Evolutionary conservation across 2,113 vertebrate species (phyloP), one percentile per base, ranked within the genome.

Genomic region (Leptocoma aspasia): DNA sequence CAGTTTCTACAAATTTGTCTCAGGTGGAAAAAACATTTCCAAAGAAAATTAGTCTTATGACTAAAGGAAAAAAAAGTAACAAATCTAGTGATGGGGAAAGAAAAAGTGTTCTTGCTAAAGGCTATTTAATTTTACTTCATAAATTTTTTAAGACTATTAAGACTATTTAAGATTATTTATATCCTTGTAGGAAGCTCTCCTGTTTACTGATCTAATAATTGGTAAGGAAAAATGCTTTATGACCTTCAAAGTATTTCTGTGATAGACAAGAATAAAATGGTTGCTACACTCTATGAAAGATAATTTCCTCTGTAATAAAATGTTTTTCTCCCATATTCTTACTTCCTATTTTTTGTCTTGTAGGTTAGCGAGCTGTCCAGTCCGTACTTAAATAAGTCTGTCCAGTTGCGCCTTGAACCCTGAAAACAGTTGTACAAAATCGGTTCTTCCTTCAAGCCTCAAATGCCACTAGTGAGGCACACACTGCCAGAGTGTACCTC

Each of bases 1-100:
- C 87, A 94, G 59, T 92, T 96, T 94, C 61, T 95, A 86, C 64
- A 92, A 78, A 88, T 95, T 95, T 86, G n/a, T 94, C 76, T 65
- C 88, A 96, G 92, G 93, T 96, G 95, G 44, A 82, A 95, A 71
- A 92, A 82, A 80, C 68, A 78, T 83, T 89, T 95, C 54, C 52
- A 57, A 93, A 82, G 45, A 91, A 92, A 89, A 93, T 63, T 4
- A 59, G 41, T 66, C 82, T 73, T 90, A 68, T 83, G 79, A 73
- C 60, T 91, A 39, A 82, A 82, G 68, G 19, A 3, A 17, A 35
- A 20, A 89, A 65, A 60, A 68, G n/a, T 42, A 64, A 59, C 42
- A 24, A 22, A 26, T 26, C 31, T 54, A 77, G 27, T 47, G 41
- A 52, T 56, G 31, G 64, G 39, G n/a, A 68, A 69, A 68, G 35